Evolutionary conservation across 2,797 vertebrate species (phyloP).

Genomic region (Ctenosaura bakeri): DNA sequence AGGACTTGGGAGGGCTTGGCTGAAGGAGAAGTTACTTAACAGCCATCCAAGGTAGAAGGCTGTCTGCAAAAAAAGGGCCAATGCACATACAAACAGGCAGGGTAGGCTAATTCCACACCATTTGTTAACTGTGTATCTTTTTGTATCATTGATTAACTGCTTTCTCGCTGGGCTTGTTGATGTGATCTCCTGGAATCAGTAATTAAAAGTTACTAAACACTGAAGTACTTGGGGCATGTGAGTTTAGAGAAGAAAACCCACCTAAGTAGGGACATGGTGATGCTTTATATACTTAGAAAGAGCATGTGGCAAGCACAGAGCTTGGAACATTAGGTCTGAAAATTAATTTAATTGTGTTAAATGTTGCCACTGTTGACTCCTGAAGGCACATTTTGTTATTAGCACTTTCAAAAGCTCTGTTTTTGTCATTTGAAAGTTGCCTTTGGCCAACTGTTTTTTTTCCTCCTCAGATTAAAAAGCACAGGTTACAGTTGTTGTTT

Average conservation of each 20-base stretch:
- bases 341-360: no score
- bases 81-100: constrained; percentile 44
- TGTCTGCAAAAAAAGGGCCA: constrained; percentile 43
- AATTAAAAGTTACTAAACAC: neutral
- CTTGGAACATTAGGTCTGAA: no score
- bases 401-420: no score
- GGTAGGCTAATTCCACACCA: neutral
- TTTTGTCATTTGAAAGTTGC: no score
- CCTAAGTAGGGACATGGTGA: neutral
- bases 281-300: neutral
- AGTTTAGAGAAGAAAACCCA: neutral
- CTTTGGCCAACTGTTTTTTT: no score
- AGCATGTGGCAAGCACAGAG: neutral
- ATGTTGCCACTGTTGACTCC: no score
- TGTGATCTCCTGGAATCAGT: neutral
- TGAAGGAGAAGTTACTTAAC: constrained; percentile 50
- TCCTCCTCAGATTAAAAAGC: no score
- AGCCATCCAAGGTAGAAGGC: constrained; percentile 41
- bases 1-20: constrained; percentile 35
- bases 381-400: no score
- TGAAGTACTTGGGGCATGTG: neutral
- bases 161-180: neutral
- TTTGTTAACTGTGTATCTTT: neutral
- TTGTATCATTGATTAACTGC: constrained; percentile 7
- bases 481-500: no score